Evolutionary conservation across 2,797 vertebrate species (phyloP).

Genomic region (Mionectes olivaceus): DNA sequence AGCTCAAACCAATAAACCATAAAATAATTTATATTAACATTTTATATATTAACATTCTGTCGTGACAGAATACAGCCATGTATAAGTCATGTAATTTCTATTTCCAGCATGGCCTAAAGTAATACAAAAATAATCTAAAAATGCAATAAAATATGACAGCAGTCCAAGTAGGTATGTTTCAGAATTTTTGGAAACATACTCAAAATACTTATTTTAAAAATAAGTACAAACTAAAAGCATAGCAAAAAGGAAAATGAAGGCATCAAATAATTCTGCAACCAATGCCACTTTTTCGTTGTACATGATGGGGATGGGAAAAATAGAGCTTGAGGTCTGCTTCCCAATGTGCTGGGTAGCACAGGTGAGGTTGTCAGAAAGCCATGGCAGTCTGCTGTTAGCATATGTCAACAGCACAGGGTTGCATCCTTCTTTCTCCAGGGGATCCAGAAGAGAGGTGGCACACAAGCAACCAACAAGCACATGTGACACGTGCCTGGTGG

Average conservation of each 20-base stretch:
- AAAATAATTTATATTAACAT: neutral
- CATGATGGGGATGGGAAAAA: neutral
- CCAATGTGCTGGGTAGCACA: neutral
- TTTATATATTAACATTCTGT: neutral
- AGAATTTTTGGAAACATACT: neutral
- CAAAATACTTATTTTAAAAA: neutral
- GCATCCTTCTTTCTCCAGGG: neutral
- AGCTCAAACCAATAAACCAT: neutral
- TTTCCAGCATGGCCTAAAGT: neutral
- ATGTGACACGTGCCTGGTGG: neutral
- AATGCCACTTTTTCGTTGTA: neutral
- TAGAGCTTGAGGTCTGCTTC: neutral
- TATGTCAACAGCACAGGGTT: neutral
- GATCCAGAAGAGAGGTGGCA: neutral
- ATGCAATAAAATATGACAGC: neutral
- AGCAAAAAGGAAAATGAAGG: neutral
- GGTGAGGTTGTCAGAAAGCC: neutral
- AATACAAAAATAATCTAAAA: neutral
- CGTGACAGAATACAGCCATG: neutral
- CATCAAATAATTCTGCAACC: neutral
- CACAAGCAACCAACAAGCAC: accelerated
- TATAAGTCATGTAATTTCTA: neutral
- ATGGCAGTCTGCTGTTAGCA: neutral
- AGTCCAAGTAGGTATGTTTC: neutral
- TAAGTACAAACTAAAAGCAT: neutral